phyloP scores from a whole-genome alignment of 2,113 vertebrate genomes.

The Cyanoliseus patagonus region DNA sequence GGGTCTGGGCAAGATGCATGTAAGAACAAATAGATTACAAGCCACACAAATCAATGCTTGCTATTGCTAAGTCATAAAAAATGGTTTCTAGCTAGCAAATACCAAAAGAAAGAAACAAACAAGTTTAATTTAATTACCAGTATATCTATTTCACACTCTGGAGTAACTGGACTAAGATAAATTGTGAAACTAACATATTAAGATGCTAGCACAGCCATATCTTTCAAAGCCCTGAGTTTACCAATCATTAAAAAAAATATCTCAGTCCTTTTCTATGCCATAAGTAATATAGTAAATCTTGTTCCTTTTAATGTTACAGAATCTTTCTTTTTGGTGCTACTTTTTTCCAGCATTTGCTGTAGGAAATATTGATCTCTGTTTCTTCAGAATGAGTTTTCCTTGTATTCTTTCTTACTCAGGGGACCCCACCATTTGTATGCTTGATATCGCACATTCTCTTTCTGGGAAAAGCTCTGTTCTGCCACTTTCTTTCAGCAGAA shows the following conservation, averaged over 20 bases:
- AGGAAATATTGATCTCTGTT: slow-evolving; percentile 46
- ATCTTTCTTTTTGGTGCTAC: slow-evolving; percentile 23
- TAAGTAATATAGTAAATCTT: slow-evolving; percentile 19
- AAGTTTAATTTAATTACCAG: slow-evolving; percentile 49
- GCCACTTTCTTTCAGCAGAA: slow-evolving; percentile 27
- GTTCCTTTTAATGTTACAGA: slow-evolving; percentile 2
- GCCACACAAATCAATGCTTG: slow-evolving; percentile 51
- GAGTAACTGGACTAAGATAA: slow-evolving; percentile 12
- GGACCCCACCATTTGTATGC: not conserved
- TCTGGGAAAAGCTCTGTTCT: slow-evolving; percentile 5
- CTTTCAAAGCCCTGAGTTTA: slow-evolving; percentile 19
- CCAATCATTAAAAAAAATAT: slow-evolving; percentile 9
- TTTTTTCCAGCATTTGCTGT: not conserved
- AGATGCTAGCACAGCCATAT: not conserved
- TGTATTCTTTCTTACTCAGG: slow-evolving; percentile 9
- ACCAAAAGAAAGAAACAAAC: slow-evolving; percentile 18
- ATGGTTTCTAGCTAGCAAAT: not conserved
- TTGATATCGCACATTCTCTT: slow-evolving; percentile 22
- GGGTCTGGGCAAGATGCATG: not conserved
- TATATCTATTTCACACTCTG: slow-evolving; percentile 28
- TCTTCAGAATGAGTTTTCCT: slow-evolving; percentile 55
- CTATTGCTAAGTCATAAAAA: slow-evolving; percentile 31
- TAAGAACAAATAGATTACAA: slow-evolving; percentile 35
- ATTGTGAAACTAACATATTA: slow-evolving; percentile 3
- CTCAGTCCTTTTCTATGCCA: not conserved